A percentile compares a stretch with the other conserved stretches of the same genome.
Evolutionary conservation across 2,113 vertebrate genomes (phyloP).

Genomic region (Lepisosteus oculatus): DNA sequence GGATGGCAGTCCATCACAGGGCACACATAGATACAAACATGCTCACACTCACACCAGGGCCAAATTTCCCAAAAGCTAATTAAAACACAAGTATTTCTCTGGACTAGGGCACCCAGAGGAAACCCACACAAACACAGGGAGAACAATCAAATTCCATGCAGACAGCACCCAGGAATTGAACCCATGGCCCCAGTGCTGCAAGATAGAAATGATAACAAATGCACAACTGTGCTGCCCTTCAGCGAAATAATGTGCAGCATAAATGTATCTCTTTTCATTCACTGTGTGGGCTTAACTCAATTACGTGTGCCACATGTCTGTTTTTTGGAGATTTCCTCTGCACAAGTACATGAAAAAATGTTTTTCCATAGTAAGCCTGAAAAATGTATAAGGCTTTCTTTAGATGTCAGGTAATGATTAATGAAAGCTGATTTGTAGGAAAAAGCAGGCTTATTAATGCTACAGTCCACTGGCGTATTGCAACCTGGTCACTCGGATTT

Average conservation of each 20-base stretch:
- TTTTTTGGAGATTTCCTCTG: neutral
- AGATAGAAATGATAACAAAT: too few species aligned
- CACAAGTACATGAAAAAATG: neutral
- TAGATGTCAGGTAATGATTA: slow-evolving; percentile 24
- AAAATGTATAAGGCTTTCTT: slow-evolving; percentile 24
- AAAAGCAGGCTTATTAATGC: slow-evolving; percentile 25
- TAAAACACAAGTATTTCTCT: too few species aligned
- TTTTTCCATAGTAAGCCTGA: neutral
- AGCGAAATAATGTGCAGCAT: neutral
- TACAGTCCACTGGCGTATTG: slow-evolving; percentile 26
- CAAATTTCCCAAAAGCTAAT: too few species aligned
- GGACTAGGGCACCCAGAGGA: too few species aligned
- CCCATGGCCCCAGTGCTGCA: too few species aligned
- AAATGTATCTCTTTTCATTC: neutral
- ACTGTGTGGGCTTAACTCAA: neutral
- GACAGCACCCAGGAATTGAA: too few species aligned
- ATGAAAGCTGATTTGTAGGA: slow-evolving; percentile 31
- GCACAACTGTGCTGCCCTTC: neutral
- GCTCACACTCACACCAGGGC: too few species aligned
- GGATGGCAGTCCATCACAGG: too few species aligned
- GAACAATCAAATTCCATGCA: too few species aligned
- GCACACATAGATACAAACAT: too few species aligned
- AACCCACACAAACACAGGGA: too few species aligned
- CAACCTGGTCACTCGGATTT: slow-evolving; percentile 31
- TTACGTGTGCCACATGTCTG: neutral